Conservation (phyloP, 2,113 vertebrate genomes). For the Heteronetta atricapilla region DNA sequence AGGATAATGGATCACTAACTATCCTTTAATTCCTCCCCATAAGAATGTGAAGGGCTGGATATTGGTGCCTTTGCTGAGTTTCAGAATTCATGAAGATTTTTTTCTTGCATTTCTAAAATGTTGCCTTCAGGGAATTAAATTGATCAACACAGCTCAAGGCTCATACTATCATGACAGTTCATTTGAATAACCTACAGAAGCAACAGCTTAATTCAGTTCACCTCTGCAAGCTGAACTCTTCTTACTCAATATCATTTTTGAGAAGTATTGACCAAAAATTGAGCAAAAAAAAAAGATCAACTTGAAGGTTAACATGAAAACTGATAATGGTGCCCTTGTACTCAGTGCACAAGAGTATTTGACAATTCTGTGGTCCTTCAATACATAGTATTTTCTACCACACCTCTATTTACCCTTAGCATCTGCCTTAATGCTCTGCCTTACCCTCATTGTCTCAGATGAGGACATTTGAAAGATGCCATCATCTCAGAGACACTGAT, state of each 20-base stretch:
- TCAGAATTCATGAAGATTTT: not conserved
- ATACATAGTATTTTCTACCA: not conserved
- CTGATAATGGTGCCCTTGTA: not conserved
- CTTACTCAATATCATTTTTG: not conserved
- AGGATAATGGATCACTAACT: not conserved
- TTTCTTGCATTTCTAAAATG: not conserved
- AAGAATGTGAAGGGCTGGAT: not conserved
- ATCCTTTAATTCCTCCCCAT: not conserved
- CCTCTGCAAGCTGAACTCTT: not conserved
- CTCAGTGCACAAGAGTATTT: not conserved
- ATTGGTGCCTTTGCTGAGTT: not conserved
- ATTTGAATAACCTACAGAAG: not conserved
- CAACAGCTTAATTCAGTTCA: not conserved
- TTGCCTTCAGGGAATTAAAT: not conserved
- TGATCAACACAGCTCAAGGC: not conserved
- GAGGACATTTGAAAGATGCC: not conserved
- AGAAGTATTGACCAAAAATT: not conserved
- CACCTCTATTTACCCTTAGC: not conserved
- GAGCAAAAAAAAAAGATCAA: not conserved
- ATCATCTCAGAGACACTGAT: not conserved
- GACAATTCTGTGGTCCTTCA: not conserved
- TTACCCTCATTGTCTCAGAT: accelerated
- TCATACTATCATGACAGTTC: not conserved
- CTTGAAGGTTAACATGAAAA: accelerated
- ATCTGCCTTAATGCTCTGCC: no score